Evolutionary conservation across 2,113 vertebrate genomes (phyloP).

Genomic region (Etheostoma cragini): DNA sequence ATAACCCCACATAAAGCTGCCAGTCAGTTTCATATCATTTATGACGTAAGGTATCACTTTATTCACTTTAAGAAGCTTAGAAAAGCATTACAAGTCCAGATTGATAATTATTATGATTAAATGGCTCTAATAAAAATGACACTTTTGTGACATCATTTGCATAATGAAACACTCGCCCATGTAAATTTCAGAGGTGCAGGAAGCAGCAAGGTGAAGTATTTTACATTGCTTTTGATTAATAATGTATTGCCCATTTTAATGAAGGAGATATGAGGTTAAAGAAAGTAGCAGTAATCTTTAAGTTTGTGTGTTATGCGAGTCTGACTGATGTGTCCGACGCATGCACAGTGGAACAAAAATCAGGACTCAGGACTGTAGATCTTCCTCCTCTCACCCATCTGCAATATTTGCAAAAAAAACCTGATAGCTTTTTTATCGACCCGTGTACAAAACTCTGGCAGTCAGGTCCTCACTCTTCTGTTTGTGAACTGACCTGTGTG

Average conservation of each 20-base stretch:
- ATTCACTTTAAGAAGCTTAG: not conserved
- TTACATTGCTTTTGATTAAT: not conserved
- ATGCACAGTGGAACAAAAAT: not conserved
- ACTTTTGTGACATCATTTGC: not conserved
- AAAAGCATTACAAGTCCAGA: not conserved
- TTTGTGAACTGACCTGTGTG: constrained; percentile 55
- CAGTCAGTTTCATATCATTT: not conserved
- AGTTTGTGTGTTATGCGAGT: not conserved
- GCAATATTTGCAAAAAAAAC: not conserved
- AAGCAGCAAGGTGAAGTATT: not conserved
- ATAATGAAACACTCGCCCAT: not conserved
- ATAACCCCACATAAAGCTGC: not conserved
- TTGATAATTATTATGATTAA: not conserved
- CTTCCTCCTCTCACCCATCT: constrained; percentile 3
- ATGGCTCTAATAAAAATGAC: not conserved
- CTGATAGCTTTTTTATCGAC: not conserved
- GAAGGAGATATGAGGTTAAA: not conserved
- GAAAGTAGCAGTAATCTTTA: not conserved
- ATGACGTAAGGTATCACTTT: not conserved
- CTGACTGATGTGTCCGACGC: not conserved
- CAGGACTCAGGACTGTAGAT: not conserved
- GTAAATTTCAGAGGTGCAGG: not conserved
- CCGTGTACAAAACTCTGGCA: constrained; percentile 4
- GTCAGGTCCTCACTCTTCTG: constrained; percentile 19
- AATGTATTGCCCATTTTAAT: not conserved